phyloP scores from a whole-genome alignment of 2,888 invertebrate species.

The Xiphydria camelus region DNA sequence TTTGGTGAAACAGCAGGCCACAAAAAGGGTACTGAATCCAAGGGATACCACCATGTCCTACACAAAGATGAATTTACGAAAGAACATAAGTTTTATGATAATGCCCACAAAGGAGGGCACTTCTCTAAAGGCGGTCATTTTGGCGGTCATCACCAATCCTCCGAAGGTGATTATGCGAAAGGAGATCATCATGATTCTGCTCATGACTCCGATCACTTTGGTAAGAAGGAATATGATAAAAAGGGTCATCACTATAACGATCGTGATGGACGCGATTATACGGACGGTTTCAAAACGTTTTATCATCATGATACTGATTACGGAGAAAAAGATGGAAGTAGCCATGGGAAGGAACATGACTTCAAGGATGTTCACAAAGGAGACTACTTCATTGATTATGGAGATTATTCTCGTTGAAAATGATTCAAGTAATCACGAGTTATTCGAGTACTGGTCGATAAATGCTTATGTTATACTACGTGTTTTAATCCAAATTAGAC shows the following conservation, averaged over 20 bases:
- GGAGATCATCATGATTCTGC: slow-evolving; percentile 45
- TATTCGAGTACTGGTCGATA: too few species aligned
- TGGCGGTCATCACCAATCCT: slow-evolving; percentile 45
- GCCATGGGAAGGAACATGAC: slow-evolving; percentile 41
- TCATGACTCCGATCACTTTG: slow-evolving; percentile 43
- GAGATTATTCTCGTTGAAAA: too few species aligned
- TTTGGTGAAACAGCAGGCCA: slow-evolving; percentile 50
- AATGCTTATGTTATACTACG: too few species aligned
- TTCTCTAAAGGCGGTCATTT: slow-evolving; percentile 50
- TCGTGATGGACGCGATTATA: slow-evolving; percentile 44
- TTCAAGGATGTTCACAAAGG: neutral
- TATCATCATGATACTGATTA: slow-evolving; percentile 44
- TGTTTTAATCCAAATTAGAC: too few species aligned
- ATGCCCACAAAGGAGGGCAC: slow-evolving; percentile 51
- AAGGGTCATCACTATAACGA: slow-evolving; percentile 48
- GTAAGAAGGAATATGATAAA: slow-evolving; percentile 47
- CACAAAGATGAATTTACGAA: slow-evolving; percentile 57
- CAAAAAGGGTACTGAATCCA: slow-evolving; percentile 52
- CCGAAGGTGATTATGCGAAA: slow-evolving; percentile 46
- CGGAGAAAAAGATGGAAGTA: slow-evolving; percentile 45
- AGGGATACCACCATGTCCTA: slow-evolving; percentile 54
- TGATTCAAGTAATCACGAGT: too few species aligned
- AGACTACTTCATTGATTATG: too few species aligned
- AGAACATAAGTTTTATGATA: slow-evolving; percentile 56
- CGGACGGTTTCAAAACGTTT: slow-evolving; percentile 44